Evolutionary conservation across 2,797 vertebrate species (phyloP).

Genomic region (Sebastes jordani): DNA sequence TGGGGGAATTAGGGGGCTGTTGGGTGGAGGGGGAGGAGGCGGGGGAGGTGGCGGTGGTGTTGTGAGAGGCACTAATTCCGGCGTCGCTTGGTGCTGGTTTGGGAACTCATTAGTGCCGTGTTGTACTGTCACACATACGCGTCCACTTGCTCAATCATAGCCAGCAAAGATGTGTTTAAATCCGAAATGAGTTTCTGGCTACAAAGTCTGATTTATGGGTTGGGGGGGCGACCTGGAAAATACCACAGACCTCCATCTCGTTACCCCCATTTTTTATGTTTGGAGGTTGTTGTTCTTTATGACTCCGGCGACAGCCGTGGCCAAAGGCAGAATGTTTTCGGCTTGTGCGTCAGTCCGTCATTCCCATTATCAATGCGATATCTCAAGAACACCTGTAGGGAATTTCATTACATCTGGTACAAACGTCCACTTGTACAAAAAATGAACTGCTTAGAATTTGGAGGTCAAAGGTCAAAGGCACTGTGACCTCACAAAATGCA

Average conservation of each 20-base stretch:
- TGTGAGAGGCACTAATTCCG: constrained; percentile 68
- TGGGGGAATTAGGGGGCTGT: constrained; percentile 54
- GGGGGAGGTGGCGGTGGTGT: constrained; percentile 1
- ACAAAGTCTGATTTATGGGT: constrained; percentile 75
- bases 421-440: neutral
- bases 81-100: constrained; percentile 63
- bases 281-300: constrained; percentile 71
- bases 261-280: constrained; percentile 72
- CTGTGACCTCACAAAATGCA: neutral
- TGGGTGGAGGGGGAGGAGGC: constrained; percentile 22
- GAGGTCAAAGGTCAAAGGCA: neutral
- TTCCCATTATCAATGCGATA: neutral
- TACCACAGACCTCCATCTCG: constrained; percentile 78
- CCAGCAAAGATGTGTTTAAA: constrained; percentile 79
- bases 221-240: constrained; percentile 77
- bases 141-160: constrained; percentile 79
- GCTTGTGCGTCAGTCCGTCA: neutral
- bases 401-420: neutral
- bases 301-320: neutral
- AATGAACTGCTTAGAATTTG: neutral
- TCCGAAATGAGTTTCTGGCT: constrained; percentile 81
- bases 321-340: neutral
- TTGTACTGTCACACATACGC: constrained; percentile 78
- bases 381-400: neutral
- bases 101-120: constrained; percentile 80